Conservation (phyloP, 1,140 invertebrate genomes). For the Drosophila lacertosa region DNA sequence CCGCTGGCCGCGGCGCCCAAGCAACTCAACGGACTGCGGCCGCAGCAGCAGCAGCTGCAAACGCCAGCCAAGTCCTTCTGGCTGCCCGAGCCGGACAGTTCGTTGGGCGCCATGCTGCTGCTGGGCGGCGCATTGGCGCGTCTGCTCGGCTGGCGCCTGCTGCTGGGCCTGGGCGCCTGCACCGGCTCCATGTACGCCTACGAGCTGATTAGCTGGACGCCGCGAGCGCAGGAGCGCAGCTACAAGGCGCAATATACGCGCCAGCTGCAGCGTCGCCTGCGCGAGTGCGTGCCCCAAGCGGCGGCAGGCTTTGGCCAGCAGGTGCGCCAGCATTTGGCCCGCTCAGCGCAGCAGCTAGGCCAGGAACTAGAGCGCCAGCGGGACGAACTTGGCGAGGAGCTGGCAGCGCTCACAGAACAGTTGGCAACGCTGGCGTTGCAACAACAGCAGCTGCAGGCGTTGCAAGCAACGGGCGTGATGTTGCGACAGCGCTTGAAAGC, state of each 20-base stretch:
- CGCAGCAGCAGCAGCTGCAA: constrained; percentile 46
- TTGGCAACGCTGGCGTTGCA: constrained; percentile 1
- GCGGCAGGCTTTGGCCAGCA: constrained; percentile 99
- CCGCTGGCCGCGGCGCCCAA: constrained; percentile 21
- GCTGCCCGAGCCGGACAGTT: constrained; percentile 90
- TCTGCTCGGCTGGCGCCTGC: constrained; percentile 97
- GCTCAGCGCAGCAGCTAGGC: constrained; percentile 2
- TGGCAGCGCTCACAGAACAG: background rate
- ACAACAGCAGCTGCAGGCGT: constrained; percentile 13
- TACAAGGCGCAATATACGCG: constrained; percentile 98
- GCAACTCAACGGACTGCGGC: constrained; percentile 47
- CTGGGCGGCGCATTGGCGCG: constrained; percentile 94
- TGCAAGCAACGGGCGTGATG: constrained; percentile 3
- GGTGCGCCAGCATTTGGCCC: constrained; percentile 84
- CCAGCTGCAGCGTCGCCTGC: constrained; percentile 96
- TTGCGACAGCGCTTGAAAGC: constrained; percentile 31
- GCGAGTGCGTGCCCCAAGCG: constrained; percentile 95
- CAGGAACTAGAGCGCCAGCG: background rate
- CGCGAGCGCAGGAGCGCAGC: constrained; percentile 95
- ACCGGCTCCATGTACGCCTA: constrained; percentile 97
- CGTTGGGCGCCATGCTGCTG: constrained; percentile 91
- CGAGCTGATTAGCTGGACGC: constrained; percentile 99
- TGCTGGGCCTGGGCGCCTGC: constrained; percentile 91
- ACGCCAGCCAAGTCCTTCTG: constrained; percentile 87
- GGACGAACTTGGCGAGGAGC: constrained; percentile 7